Base-by-base conservation (phyloP, 2,113 vertebrate genomes). In the Xiphophorus hellerii region DNA sequence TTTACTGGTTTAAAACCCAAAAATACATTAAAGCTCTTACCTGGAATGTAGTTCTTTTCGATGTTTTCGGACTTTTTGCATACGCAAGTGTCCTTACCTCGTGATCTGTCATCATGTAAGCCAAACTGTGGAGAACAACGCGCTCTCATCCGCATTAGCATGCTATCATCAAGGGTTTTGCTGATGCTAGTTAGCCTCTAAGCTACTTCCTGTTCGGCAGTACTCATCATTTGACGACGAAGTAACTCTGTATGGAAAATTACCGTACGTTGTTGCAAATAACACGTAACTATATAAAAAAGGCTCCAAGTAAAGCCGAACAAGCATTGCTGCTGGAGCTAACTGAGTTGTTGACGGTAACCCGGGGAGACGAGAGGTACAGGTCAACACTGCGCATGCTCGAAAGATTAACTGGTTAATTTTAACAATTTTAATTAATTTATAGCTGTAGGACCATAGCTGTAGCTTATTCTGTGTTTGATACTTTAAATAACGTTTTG, bases 41-140 rank as follows among this genome's bases (percentile, higher is more conserved):
- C 96, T 97, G 96, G 82, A 97, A 97, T 66, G 93, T 93, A 44
- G 96, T 97, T 91, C 96, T 96, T 90, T 90, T 96, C 27, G 95
- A 90, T 66, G 91, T 84, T 88, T 95, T 96, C 1, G 95, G 96
- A 62, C 95, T 96, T 84, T 94, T 96, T 9, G 87, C 93, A 83
- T 96, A 95, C 29, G 96, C 95, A 78, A 97, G 92, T 27, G 92
- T 96, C 37, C 84, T 78, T 68, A 93, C 88, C 31, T 94, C 90
- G 25, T 93, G 92, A n/a, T 84, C 78, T 27, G 91, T 89, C 90
- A 93, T 92, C 33, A 25, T 86, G 37, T 71, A 60, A 81, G 71
- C 62, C 48, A 11, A 81, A 73, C 63, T 42, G 14, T 15, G 6
- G 64, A 39, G 48, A 69, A 12, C 27, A 30, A 7, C 5, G 20